phyloP scores from a whole-genome alignment of 1,140 invertebrate species.

The Lasioglossum albipes region DNA sequence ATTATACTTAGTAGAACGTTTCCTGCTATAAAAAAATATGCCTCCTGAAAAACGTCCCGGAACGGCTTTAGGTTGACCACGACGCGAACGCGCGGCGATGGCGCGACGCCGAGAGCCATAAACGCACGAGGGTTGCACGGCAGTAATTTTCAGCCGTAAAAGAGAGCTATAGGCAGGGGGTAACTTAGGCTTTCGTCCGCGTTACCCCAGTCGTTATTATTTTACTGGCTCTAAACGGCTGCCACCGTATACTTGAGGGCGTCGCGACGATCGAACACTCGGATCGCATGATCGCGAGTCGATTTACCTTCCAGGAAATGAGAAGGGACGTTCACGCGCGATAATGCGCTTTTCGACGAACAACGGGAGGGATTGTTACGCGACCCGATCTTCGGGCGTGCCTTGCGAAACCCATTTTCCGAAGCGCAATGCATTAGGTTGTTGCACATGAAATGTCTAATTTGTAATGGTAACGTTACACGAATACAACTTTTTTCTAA shows the following conservation, averaged over 20 bases:
- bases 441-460: no score
- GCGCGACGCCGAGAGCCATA: conserved; percentile 67
- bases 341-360: not conserved
- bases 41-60: not conserved
- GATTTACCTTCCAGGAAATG: conserved; percentile 15
- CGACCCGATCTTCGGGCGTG: not conserved
- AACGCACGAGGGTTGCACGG: conserved; percentile 60
- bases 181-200: conserved; percentile 51
- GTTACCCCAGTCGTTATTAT: conserved; percentile 70
- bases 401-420: no score
- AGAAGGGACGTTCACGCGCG: conserved; percentile 10
- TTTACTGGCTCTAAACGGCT: conserved; percentile 72
- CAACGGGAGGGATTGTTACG: not conserved
- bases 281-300: not conserved
- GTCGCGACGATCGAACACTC: not conserved
- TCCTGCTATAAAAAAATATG: not conserved
- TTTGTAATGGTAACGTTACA: no score
- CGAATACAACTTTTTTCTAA: no score
- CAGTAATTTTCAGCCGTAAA: conserved; percentile 72
- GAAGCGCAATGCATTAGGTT: no score
- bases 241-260: conserved; percentile 54
- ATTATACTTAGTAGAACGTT: not conserved
- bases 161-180: conserved; percentile 50
- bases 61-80: conserved; percentile 18
- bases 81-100: conserved; percentile 38